phyloP scores from a whole-genome alignment of 2,113 vertebrate species.

The Chaetodon trifascialis region DNA sequence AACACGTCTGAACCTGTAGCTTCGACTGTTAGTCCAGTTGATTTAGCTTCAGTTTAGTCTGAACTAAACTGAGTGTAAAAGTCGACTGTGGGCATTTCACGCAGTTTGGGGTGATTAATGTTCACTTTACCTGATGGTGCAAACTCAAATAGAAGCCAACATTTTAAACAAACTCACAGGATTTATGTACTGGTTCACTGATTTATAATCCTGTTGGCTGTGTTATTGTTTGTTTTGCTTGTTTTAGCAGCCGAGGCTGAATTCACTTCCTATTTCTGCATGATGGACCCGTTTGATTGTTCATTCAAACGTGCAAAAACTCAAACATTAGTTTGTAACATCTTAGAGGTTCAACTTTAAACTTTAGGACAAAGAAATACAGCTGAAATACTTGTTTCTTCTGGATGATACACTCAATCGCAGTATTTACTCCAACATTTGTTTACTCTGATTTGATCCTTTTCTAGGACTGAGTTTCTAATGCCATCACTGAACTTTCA shows the following conservation, averaged over 20 bases:
- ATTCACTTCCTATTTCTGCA: no score
- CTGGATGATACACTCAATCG: background rate
- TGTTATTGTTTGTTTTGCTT: background rate
- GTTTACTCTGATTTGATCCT: no score
- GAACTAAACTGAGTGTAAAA: background rate
- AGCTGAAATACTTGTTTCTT: background rate
- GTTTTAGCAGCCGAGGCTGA: no score
- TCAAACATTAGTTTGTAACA: no score
- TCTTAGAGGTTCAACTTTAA: background rate
- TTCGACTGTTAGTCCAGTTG: background rate
- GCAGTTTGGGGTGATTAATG: background rate
- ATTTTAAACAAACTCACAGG: background rate
- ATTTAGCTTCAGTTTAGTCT: background rate
- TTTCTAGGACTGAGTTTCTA: background rate
- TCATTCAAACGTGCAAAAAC: no score
- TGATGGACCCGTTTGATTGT: no score
- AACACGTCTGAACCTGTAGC: slow-evolving; percentile 34
- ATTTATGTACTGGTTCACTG: background rate
- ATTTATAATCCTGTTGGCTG: background rate
- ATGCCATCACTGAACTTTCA: background rate
- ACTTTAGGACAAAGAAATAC: background rate
- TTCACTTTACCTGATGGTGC: background rate
- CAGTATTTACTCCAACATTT: no score
- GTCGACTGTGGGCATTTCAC: background rate
- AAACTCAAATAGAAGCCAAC: background rate